A percentile compares a stretch with the other conserved stretches of the same genome.
Evolutionary conservation across 2,113 vertebrate genomes (phyloP).

Genomic region (Entosphenus tridentatus): DNA sequence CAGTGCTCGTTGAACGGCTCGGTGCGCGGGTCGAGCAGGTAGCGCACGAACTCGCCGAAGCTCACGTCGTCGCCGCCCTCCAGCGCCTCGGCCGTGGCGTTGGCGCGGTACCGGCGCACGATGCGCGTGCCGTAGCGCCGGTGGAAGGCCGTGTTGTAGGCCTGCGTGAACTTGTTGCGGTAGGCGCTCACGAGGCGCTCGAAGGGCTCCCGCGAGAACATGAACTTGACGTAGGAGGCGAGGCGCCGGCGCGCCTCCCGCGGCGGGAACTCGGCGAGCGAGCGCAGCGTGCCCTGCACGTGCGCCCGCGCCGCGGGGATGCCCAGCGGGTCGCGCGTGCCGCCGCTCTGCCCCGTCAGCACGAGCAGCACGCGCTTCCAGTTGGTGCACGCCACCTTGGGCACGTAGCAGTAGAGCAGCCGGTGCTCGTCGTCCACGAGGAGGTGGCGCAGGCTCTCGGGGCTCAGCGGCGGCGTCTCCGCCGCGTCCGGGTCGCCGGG

Average conservation of each 20-base stretch:
- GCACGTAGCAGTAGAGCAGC: slow-evolving; percentile 94
- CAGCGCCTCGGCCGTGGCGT: slow-evolving; percentile 67
- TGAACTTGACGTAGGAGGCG: slow-evolving; percentile 92
- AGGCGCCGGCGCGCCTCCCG: slow-evolving; percentile 86
- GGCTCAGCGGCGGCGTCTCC: slow-evolving; percentile 62
- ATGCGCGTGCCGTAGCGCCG: slow-evolving; percentile 90
- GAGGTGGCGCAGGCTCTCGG: slow-evolving; percentile 67
- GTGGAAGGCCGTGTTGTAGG: slow-evolving; percentile 95
- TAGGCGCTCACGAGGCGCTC: slow-evolving; percentile 88
- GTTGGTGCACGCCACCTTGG: slow-evolving; percentile 97
- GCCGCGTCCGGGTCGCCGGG: slow-evolving; percentile 17
- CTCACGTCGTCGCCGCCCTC: slow-evolving; percentile 49
- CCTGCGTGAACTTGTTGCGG: slow-evolving; percentile 94
- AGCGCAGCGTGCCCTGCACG: slow-evolving; percentile 68
- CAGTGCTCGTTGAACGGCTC: slow-evolving; percentile 92
- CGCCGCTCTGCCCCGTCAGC: slow-evolving; percentile 65
- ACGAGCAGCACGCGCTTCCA: slow-evolving; percentile 99
- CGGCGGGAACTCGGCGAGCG: slow-evolving; percentile 85
- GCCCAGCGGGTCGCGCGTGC: slow-evolving; percentile 80
- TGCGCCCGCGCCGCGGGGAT: slow-evolving; percentile 85
- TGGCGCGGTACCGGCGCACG: slow-evolving; percentile 64
- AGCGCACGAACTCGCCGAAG: slow-evolving; percentile 71
- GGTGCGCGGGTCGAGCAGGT: slow-evolving; percentile 68
- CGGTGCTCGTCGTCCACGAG: slow-evolving; percentile 90
- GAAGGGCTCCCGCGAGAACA: slow-evolving; percentile 85